phyloP scores from a whole-genome alignment of 2,888 invertebrate genomes.

The Polydrusus cervinus region DNA sequence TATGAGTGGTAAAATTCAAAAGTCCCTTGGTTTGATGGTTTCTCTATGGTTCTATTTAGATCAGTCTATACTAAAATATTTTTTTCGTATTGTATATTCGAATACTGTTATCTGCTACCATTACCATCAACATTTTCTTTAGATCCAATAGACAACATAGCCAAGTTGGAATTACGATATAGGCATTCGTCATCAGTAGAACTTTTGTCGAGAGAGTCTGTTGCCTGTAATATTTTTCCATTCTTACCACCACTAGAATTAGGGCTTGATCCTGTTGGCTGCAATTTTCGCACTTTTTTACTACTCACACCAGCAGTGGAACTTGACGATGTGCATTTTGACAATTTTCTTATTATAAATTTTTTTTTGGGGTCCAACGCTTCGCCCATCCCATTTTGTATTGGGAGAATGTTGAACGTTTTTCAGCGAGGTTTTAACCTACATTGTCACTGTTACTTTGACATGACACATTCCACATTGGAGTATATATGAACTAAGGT shows the following conservation, averaged over 20 bases:
- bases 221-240: no score
- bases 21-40: no score
- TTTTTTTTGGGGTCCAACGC: constrained; percentile 19
- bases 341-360: background rate
- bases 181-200: background rate
- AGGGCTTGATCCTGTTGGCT: background rate
- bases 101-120: no score
- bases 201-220: no score
- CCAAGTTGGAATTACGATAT: background rate
- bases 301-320: background rate
- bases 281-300: background rate
- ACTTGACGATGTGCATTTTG: background rate
- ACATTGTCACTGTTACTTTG: constrained; percentile 7
- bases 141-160: no score
- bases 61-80: no score
- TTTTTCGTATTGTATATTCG: no score
- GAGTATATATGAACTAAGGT: background rate
- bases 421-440: background rate
- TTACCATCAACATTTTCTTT: no score
- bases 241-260: no score
- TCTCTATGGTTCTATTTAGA: no score
- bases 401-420: constrained; percentile 2
- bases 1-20: no score
- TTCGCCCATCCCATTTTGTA: constrained; percentile 37
- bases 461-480: background rate